Evolutionary conservation across 2,113 vertebrate species (phyloP).

Genomic region (Colinus virginianus): DNA sequence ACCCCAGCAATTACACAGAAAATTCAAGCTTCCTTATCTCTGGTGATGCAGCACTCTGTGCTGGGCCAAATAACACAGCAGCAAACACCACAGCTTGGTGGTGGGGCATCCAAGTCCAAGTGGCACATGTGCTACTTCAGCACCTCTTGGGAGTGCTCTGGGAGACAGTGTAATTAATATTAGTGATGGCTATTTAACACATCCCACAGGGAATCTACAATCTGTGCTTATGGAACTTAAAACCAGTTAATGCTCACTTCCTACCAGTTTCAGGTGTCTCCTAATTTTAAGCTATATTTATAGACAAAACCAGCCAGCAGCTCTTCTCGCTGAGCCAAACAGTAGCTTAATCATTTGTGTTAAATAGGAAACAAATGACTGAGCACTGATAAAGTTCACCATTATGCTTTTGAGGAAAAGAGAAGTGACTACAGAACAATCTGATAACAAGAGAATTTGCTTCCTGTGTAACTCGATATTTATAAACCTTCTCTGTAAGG

Average conservation of each 20-base stretch:
- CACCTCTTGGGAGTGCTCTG: conserved; percentile 31
- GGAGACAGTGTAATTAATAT: conserved; percentile 60
- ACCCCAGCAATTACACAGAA: background rate
- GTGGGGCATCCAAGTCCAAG: conserved; percentile 36
- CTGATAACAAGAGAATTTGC: conserved; percentile 59
- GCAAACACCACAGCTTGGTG: background rate
- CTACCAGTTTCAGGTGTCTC: conserved; percentile 50
- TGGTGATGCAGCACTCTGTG: background rate
- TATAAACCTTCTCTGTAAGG: conserved; percentile 41
- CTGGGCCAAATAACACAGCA: background rate
- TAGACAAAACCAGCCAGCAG: conserved; percentile 53
- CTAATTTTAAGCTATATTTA: conserved; percentile 39
- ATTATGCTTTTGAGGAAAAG: conserved; percentile 74
- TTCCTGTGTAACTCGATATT: conserved; percentile 56
- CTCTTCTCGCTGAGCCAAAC: conserved; percentile 29
- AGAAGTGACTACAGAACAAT: conserved; percentile 67
- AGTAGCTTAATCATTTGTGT: conserved; percentile 31
- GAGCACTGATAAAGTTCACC: conserved; percentile 56
- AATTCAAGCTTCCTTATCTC: conserved; percentile 5
- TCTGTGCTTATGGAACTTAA: conserved; percentile 39
- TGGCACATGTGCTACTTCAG: conserved; percentile 33
- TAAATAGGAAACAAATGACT: conserved; percentile 67
- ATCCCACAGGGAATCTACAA: conserved; percentile 34
- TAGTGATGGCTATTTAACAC: conserved; percentile 7
- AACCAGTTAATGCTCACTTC: conserved; percentile 42